phyloP scores from a whole-genome alignment of 2,888 invertebrate species.

The Pollenia griseotomentosa region DNA sequence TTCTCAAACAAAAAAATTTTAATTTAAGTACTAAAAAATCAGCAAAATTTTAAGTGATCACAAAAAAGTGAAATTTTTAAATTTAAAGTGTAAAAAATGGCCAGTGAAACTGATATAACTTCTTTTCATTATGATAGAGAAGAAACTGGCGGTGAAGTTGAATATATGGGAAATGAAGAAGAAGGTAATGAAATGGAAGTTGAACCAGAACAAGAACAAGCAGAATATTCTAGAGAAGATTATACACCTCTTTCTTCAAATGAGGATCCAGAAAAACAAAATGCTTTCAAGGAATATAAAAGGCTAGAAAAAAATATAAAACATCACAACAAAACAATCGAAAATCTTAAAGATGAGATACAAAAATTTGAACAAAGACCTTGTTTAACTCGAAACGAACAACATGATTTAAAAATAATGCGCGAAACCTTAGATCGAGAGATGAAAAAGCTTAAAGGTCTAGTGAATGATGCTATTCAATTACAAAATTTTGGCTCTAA shows the following conservation, averaged over 20 bases:
- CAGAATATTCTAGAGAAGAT: conserved; percentile 72
- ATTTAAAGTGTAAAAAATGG: conserved; percentile 18
- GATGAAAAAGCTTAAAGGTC: conserved; percentile 80
- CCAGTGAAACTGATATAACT: background rate
- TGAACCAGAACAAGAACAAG: conserved; percentile 62
- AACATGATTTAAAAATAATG: conserved; percentile 79
- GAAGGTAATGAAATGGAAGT: conserved; percentile 74
- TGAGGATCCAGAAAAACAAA: conserved; percentile 80
- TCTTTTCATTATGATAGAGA: background rate
- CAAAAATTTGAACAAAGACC: conserved; percentile 78
- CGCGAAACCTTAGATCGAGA: conserved; percentile 82
- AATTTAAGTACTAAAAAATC: too few relatives aligned
- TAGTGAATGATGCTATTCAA: conserved; percentile 79
- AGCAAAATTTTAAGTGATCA: too few relatives aligned
- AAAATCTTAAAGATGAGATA: conserved; percentile 79
- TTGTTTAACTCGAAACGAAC: conserved; percentile 79
- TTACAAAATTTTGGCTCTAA: conserved; percentile 81
- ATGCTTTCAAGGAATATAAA: conserved; percentile 80
- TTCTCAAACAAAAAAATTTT: too few relatives aligned
- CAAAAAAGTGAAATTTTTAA: background rate
- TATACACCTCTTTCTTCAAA: conserved; percentile 78
- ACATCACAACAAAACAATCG: conserved; percentile 80
- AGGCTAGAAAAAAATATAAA: conserved; percentile 80
- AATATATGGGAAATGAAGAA: conserved; percentile 41
- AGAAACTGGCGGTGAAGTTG: background rate